Evolutionary conservation across 1,140 invertebrate species (phyloP).

Genomic region (Portunus trituberculatus): DNA sequence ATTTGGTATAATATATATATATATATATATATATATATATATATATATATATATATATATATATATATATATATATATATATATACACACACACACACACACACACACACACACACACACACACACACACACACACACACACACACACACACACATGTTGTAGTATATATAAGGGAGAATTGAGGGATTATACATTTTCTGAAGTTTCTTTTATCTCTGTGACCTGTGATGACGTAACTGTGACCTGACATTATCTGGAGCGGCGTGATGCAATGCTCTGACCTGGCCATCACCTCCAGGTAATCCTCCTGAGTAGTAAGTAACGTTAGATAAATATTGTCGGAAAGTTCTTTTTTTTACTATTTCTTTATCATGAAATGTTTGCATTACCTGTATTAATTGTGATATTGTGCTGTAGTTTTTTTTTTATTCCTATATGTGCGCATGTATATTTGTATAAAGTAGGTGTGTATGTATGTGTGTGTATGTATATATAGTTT

Average conservation of each 20-base stretch:
- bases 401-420: neutral
- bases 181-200: neutral
- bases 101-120: no score
- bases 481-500: neutral
- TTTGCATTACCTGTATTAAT: no score
- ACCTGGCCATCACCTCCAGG: neutral
- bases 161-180: no score
- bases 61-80: no score
- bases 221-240: neutral
- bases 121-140: no score
- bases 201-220: neutral
- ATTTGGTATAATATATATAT: no score
- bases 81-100: no score
- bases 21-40: no score
- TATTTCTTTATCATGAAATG: neutral
- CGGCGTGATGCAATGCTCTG: neutral
- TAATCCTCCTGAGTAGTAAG: neutral
- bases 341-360: neutral
- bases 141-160: no score
- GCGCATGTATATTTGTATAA: neutral
- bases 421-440: conserved; percentile 4
- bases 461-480: neutral
- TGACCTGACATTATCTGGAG: neutral
- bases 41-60: no score
- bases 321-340: neutral